phyloP scores from a whole-genome alignment of 2,797 vertebrate genomes.

The Enteromius mattozi region DNA sequence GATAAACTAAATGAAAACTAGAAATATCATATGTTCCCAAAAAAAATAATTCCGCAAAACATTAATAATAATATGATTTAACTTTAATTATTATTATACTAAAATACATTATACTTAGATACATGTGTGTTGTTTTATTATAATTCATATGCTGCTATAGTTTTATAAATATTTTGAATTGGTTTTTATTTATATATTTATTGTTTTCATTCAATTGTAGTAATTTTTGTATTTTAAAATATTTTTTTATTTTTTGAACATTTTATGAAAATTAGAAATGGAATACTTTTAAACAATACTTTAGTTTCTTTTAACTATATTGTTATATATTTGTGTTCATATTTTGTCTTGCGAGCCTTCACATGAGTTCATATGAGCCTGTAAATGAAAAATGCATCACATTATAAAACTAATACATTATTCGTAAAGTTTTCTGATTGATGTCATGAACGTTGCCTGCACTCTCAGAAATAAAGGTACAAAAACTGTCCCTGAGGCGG shows the following conservation, averaged over 20 bases:
- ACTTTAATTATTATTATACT: no score
- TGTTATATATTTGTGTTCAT: not conserved
- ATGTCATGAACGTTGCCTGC: no score
- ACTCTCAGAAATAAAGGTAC: no score
- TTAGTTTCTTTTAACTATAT: not conserved
- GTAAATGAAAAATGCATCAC: not conserved
- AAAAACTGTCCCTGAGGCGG: no score
- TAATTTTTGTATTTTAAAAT: no score
- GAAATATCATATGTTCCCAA: no score
- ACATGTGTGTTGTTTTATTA: no score
- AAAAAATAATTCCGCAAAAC: not conserved
- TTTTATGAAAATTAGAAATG: not conserved
- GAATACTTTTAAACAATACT: not conserved
- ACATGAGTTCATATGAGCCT: not conserved
- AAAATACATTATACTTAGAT: not conserved
- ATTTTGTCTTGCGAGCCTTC: not conserved
- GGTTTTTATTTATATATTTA: not conserved
- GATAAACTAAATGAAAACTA: not conserved
- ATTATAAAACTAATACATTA: no score
- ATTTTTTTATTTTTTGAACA: no score
- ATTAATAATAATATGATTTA: not conserved
- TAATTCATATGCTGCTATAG: no score
- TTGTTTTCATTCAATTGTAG: not conserved
- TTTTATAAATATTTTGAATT: not conserved
- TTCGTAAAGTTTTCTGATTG: no score